These are phyloP conservation scores for Hyppa rectilinea DNA, from an alignment of 2,888 invertebrate species.

Conservation along the genomic window DNA sequence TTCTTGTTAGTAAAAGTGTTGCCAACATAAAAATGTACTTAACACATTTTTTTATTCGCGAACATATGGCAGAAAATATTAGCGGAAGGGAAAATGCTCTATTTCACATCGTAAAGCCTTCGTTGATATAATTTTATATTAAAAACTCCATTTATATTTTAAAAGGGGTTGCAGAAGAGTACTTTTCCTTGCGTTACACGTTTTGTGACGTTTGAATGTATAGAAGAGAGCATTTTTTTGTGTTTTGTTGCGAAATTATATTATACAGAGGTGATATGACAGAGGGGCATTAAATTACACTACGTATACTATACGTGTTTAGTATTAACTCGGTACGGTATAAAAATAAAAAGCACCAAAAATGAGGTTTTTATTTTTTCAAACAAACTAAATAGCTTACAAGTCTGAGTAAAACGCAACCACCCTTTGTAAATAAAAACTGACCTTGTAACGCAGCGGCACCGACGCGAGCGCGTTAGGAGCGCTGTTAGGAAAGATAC, in stretches of 20 bases:
- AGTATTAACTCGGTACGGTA: too few species aligned
- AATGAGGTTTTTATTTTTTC: too few species aligned
- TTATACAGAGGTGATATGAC: too few species aligned
- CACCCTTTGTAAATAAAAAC: too few species aligned
- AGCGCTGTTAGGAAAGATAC: too few species aligned
- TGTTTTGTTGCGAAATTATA: background rate
- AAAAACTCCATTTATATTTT: conserved; percentile 13
- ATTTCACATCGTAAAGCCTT: background rate
- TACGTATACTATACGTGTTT: too few species aligned
- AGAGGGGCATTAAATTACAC: too few species aligned
- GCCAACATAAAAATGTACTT: conserved; percentile 35
- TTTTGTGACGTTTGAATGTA: background rate
- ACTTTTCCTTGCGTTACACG: background rate
- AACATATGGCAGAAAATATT: background rate
- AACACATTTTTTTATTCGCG: conserved; percentile 29
- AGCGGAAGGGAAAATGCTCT: conserved; percentile 19
- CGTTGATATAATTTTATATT: conserved; percentile 8
- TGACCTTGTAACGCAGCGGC: too few species aligned
- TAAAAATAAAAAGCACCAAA: too few species aligned
- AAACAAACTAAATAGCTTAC: too few species aligned
- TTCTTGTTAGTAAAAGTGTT: conserved; percentile 11
- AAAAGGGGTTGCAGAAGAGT: conserved; percentile 21
- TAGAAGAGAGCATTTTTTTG: background rate
- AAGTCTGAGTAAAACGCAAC: too few species aligned
- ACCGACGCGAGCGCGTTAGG: too few species aligned